A percentile compares a stretch with the other conserved stretches of the same genome.
Evolutionary conservation across 2,797 vertebrate genomes (phyloP).

Genomic region (Kryptolebias ocellatus): DNA sequence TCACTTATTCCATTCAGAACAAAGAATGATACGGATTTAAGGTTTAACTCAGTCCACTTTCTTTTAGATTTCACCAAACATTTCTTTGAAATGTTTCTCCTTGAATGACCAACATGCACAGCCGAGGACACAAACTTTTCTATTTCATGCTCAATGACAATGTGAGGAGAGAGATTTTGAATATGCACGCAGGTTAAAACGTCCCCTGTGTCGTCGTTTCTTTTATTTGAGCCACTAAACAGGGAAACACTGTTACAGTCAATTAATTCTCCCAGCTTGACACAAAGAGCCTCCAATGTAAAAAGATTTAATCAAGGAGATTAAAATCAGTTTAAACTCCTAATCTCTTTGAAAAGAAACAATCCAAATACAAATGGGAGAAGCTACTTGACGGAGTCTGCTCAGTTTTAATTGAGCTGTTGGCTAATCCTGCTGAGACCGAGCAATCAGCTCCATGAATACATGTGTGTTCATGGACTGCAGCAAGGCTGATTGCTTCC

Average conservation of each 20-base stretch:
- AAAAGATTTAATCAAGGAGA: conserved; percentile 41
- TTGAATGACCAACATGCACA: conserved; percentile 7
- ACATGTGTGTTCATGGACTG: background rate
- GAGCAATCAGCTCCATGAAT: background rate
- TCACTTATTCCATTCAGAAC: conserved; percentile 6
- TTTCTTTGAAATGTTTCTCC: background rate
- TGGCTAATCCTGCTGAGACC: conserved; percentile 30
- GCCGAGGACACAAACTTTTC: conserved; percentile 36
- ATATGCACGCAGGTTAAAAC: too few relatives aligned
- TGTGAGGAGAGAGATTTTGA: conserved; percentile 24
- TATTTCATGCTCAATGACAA: conserved; percentile 33
- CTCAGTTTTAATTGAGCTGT: conserved; percentile 41
- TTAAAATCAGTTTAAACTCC: conserved; percentile 61
- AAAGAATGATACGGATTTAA: conserved; percentile 23
- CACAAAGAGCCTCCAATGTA: conserved; percentile 12
- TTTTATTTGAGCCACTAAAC: conserved; percentile 20
- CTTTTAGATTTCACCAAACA: conserved; percentile 4
- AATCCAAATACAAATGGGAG: conserved; percentile 46
- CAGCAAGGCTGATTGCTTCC: background rate
- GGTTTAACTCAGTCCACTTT: conserved; percentile 29
- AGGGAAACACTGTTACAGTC: conserved; percentile 26
- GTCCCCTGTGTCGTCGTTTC: too few relatives aligned
- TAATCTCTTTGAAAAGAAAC: conserved; percentile 51
- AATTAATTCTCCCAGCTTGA: conserved; percentile 33
- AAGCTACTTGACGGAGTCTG: conserved; percentile 35